Evolutionary conservation across 2,113 vertebrate species (phyloP).

Genomic region (Anolis carolinensis): DNA sequence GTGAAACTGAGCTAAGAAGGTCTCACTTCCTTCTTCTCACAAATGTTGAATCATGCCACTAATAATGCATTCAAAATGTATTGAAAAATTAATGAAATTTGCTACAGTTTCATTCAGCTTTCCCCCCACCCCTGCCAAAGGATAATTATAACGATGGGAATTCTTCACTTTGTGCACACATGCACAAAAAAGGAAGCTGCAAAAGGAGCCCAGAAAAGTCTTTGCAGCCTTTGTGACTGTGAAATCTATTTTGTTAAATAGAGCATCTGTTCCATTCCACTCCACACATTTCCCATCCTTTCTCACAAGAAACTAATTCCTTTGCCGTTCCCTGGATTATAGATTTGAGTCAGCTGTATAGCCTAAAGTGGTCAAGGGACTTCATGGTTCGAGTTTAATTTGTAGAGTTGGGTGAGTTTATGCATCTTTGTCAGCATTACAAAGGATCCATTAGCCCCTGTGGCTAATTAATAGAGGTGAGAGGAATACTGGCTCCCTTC

Average conservation of each 20-base stretch:
- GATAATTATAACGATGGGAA: conserved; percentile 46
- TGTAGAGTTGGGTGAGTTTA: conserved; percentile 39
- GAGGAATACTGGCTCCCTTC: conserved; percentile 16
- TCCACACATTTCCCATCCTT: not conserved
- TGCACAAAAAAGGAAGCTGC: no score
- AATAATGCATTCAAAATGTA: conserved; percentile 43
- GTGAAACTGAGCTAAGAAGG: conserved; percentile 29
- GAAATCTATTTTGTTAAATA: conserved; percentile 32
- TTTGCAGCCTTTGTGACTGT: conserved; percentile 19
- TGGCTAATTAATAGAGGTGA: conserved; percentile 47
- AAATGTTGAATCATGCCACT: conserved; percentile 22
- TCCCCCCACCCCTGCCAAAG: conserved; percentile 25
- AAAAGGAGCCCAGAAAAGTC: conserved; percentile 5
- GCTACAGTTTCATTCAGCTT: conserved; percentile 1
- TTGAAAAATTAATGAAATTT: conserved; percentile 49
- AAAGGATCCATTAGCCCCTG: not conserved
- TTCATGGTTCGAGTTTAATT: conserved; percentile 36
- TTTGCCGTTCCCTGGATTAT: conserved; percentile 37
- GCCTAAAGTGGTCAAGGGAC: not conserved
- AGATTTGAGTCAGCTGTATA: conserved; percentile 1
- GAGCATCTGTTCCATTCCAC: not conserved
- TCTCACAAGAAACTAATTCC: not conserved
- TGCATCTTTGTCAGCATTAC: conserved; percentile 27
- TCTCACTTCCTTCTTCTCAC: not conserved
- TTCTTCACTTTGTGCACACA: conserved; percentile 29